Conservation (phyloP, 2,888 invertebrate species). For the Lochmaea capreae region DNA sequence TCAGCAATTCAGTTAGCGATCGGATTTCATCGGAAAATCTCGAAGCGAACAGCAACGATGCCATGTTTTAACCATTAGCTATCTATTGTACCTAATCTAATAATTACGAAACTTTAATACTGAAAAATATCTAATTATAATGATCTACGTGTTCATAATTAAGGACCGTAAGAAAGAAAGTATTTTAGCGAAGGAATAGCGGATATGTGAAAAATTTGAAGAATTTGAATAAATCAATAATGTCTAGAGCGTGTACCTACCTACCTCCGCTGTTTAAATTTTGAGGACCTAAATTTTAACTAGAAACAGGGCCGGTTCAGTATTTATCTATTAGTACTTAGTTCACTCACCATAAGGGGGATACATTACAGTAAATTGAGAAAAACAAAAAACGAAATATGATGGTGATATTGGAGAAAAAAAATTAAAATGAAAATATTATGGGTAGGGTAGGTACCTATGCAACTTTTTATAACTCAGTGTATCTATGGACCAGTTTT, state of each 20-base stretch:
- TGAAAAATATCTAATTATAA: slow-evolving; percentile 7
- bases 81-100: slow-evolving; percentile 28
- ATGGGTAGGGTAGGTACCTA: too few relatives aligned
- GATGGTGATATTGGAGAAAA: too few relatives aligned
- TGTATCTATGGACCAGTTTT: too few relatives aligned
- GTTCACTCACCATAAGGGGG: too few relatives aligned
- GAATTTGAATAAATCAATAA: slow-evolving; percentile 22
- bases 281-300: slow-evolving; percentile 11
- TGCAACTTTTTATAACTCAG: too few relatives aligned
- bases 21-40: slow-evolving; percentile 31
- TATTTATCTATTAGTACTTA: too few relatives aligned
- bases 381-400: too few relatives aligned
- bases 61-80: slow-evolving; percentile 30
- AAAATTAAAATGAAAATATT: too few relatives aligned
- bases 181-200: background rate
- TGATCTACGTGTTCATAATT: background rate
- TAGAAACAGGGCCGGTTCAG: background rate
- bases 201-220: background rate
- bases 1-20: slow-evolving; percentile 48
- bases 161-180: background rate
- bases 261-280: slow-evolving; percentile 14
- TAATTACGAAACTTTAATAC: slow-evolving; percentile 20
- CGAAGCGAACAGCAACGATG: slow-evolving; percentile 27
- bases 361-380: too few relatives aligned
- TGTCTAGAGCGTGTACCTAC: background rate